phyloP scores from a whole-genome alignment of 2,888 invertebrate species.

The Fragum sueziense region DNA sequence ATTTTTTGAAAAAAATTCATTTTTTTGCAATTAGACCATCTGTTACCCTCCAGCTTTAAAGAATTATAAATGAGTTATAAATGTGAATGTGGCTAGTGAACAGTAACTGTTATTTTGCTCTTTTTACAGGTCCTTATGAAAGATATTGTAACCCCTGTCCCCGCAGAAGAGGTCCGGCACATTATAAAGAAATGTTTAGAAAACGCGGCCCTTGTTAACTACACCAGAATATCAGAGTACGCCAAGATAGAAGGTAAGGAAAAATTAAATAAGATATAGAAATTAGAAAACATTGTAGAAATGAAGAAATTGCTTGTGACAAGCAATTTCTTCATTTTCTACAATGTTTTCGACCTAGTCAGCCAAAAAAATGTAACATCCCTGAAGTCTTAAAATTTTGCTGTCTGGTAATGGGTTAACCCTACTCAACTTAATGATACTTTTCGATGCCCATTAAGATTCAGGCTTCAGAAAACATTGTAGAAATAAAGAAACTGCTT shows the following conservation, averaged over 20 bases:
- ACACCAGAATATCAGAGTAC: constrained; percentile 96
- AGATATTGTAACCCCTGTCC: constrained; percentile 98
- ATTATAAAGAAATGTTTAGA: constrained; percentile 99
- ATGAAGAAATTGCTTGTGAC: neutral
- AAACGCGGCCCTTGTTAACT: constrained; percentile 98
- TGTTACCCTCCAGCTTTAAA: too few species aligned
- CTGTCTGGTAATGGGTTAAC: neutral
- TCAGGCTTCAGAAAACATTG: neutral
- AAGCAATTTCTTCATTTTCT: neutral
- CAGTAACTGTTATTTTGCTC: too few species aligned
- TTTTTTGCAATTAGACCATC: too few species aligned
- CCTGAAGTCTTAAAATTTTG: neutral
- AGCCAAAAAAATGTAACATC: neutral
- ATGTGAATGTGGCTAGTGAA: too few species aligned
- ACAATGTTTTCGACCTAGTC: constrained; percentile 8
- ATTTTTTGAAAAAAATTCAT: too few species aligned
- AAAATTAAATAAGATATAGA: too few species aligned
- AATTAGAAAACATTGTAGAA: neutral
- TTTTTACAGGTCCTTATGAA: constrained; percentile 94
- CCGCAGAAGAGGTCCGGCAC: constrained; percentile 95
- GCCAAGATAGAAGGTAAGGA: constrained; percentile 96
- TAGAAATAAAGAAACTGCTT: too few species aligned
- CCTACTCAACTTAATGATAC: neutral
- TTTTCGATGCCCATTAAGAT: neutral
- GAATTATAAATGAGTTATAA: too few species aligned